Evolutionary conservation across 2,797 vertebrate genomes (phyloP), one percentile per base, ranked within the genome.

Genomic region (Mycteria americana): DNA sequence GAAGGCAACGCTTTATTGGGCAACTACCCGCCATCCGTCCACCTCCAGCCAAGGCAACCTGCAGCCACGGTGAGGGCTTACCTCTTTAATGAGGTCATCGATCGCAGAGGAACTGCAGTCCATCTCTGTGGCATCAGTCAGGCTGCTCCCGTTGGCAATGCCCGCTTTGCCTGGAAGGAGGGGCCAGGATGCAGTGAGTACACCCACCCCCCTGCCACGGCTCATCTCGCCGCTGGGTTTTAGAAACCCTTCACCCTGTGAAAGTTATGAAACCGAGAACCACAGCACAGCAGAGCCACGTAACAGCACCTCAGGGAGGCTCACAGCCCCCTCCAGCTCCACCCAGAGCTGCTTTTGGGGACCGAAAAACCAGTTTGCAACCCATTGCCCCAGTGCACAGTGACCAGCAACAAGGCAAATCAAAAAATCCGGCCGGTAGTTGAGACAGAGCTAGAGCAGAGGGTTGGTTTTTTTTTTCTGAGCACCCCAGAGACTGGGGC

Each of bases 1-100:
- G 25, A 59, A 43, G 22, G 16, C 10, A 28, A 7, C 0, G 1
- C 41, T 53, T 10, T 2, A 9, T 0, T 12, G 2, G 51, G 3
- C 53, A 53, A n/a, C 22, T 7, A 1, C 9, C 15, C 0, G 3
- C n/a, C 30, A 16, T 0, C 10, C 1, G 0, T 3, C 7, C 33
- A 7, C 10, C 54, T 28, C 46, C 15, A 2, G 54, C 13, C 35
- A 17, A 12, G 56, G 51, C 0, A 0, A 16, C 24, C 45, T 11
- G 7, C 28, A 24, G 39, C 48, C 57, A 8, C 1, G 0, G 13
- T 6, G 15, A 43, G 41, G 28, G 9, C 96, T 98, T 72, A 99
- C 99, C 98, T 99, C 99, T 96, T 99, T 99, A 24, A 99, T 99
- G 59, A 99, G 96, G n/a, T 99, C 99, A 0, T 99, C 99, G 2